Base-by-base conservation (phyloP, 1,140 invertebrate species). In the Armadillidium nasatum region DNA sequence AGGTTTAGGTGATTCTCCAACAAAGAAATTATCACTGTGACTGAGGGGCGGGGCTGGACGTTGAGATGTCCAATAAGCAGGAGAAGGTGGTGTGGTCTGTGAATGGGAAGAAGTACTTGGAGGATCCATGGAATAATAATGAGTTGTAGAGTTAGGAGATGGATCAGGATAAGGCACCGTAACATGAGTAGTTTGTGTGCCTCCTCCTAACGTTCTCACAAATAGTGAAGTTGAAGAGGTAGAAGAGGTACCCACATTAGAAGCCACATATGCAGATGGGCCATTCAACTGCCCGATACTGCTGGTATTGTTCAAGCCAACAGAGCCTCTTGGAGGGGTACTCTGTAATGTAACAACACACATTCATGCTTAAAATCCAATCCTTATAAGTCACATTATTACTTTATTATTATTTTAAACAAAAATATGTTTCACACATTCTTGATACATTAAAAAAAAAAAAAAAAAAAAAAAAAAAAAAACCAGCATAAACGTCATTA, bases 21-120 rank as follows among this genome's bases (percentile, higher is more conserved):
- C 76, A 78, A 78, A 81, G 78, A 81, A 81, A 75, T 81, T 81
- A 75, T 81, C 80, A 70, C 76, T 73, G 74, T 77, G 80, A 73
- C 78, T 76, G 66, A 78, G 75, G 60, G 80, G 74, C 23, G 77
- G 77, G 76, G 71, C 72, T 77, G 74, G 73, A 60, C 50, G 50
- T 19, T 60, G 50, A 7, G 50, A 60, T 60, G 50, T 13, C 50
- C 50, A 60, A 60, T 60, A 60, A 73, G 75, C 54, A 69, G 68
- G 74, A 60, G 50, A 15, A 60, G 50, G 11, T 15, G 50, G 11
- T 15, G 50, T 60, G 19, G 50, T 60, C 19, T 60, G 50, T 60
- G 19, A 60, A 60, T 60, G 50, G 19, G 50, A 60, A 60, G 50
- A 19, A 60, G 50, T 60, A 19, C 11, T 60, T 19, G 50, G 19